Base-by-base conservation (phyloP, 2,888 invertebrate species). In the Standfussiana lucernea region DNA sequence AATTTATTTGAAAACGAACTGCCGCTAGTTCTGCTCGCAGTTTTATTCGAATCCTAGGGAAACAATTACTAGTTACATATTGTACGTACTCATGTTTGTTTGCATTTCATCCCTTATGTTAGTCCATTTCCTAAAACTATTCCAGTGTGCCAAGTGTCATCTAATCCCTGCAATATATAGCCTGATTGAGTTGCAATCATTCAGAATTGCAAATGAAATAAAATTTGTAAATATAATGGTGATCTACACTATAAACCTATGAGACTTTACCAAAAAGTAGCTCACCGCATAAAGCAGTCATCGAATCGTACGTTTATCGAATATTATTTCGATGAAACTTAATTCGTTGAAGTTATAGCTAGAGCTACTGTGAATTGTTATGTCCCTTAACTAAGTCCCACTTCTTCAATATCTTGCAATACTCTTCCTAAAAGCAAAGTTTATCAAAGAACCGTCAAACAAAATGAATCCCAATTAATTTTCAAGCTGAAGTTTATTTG, bases 391-490 rank as follows among this genome's bases (percentile, higher is more conserved):
- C 13, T 45, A 21, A 72, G 35, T 47, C 6, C 6, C 21, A 37
- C 50, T 40, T 42, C 56, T 28, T 35, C 0, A 64, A 59, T 28
- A 2, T 77, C 24, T 50, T 37, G 77, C 69, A 71, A 61, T 64
- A 72, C 28, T 71, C 59, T 53, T 71, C 59, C 35, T 13, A 66
- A 66, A 53, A 82, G 21, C 40, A 40, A 61, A 53, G 1, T 65
- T 65, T 59, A 77, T 81, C 69, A 77, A 81, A 77, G 72, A 61
- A 8, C 71, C 40, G 59, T 77, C 82, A 72, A 73, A 84, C 61
- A 75, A 67, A 76, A 72, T 72, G 0, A 77, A 73, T 71, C 32
- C 45, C 15, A 75, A 82, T 78, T 68, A 62, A 66, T 66, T 40
- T n/a, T 35, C 28, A 35, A 13, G 18, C 71, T 77, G 18, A 56